Evolutionary conservation across 2,888 invertebrate genomes (phyloP), one percentile per base, ranked within the genome.

Genomic region (Hydrotaea diabolus): DNA sequence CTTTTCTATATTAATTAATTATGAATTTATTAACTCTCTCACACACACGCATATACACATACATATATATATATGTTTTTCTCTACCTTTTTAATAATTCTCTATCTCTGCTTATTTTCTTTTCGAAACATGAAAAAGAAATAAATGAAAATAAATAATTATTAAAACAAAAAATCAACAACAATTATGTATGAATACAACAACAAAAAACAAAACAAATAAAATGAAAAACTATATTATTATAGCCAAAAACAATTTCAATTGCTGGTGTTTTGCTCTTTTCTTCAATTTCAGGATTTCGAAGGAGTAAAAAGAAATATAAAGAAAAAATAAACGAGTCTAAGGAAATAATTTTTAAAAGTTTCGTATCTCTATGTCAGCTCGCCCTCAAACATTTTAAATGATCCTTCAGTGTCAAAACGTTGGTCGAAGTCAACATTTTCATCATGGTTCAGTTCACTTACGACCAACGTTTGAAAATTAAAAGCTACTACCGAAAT

Each of bases 131-230:
- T 46, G n/a, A 64, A 36, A 64, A 49, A 39, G 73, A 21, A 49
- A 69, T 49, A 39, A 46, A 75, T 8, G 62, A 75, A 46, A 57
- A 66, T 78, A n/a, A 62, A 64, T 19, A 75, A 80, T 79, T 55
- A 81, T 80, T 75, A 75, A 69, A 75, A 76, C 21, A 26, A 43
- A 74, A 75, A 21, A 69, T 43, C 53, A 77, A 74, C 15, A 73
- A 66, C 39, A 72, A 85, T 77, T 77, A 79, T 82, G 82, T 85
- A 82, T 76, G 81, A 85, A 84, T 81, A 81, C 64, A 80, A 83
- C 64, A 80, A 83, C 43, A 43, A 79, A 76, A 80, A 46, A 31
- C 62, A 77, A 80, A 71, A 31, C 31, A 74, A 46, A 59, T 31
- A 36, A 79, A 82, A 77, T 71, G 72, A 79, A 82, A 83, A 79